Conservation (phyloP, 2,888 invertebrate species). For the Lithophane leautieri region DNA sequence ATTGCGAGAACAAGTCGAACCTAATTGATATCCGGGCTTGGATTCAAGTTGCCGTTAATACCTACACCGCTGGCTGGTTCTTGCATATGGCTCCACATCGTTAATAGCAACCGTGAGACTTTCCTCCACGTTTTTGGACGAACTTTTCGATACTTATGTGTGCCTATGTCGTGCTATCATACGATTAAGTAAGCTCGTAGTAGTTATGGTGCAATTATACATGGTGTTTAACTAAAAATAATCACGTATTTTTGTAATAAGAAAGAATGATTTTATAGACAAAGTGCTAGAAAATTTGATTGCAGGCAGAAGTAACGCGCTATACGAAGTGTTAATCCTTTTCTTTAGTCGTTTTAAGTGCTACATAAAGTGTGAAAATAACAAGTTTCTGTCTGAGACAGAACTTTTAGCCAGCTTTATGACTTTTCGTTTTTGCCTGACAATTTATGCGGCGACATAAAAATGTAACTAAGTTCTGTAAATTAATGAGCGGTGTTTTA, state of each 20-base stretch:
- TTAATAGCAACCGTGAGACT: constrained; percentile 65
- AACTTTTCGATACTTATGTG: constrained; percentile 35
- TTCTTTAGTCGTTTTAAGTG: constrained; percentile 54
- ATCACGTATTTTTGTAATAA: constrained; percentile 27
- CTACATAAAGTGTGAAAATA: constrained; percentile 56
- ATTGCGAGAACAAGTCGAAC: constrained; percentile 89
- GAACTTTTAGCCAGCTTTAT: constrained; percentile 53
- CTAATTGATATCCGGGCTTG: constrained; percentile 86
- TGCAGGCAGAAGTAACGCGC: constrained; percentile 35
- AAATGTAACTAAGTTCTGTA: constrained; percentile 26
- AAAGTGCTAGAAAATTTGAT: constrained; percentile 50
- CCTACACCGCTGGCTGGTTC: constrained; percentile 71
- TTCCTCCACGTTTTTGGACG: constrained; percentile 26
- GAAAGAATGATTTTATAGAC: constrained; percentile 26
- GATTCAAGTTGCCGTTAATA: constrained; percentile 85
- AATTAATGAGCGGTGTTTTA: constrained; percentile 41
- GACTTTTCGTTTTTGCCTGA: constrained; percentile 41
- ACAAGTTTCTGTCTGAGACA: constrained; percentile 57
- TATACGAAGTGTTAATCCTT: constrained; percentile 47
- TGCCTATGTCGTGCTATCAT: constrained; percentile 53
- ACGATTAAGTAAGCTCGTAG: constrained; percentile 49
- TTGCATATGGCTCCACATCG: constrained; percentile 69
- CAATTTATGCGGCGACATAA: constrained; percentile 46
- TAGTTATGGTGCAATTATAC: constrained; percentile 58
- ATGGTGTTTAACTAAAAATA: constrained; percentile 54